phyloP scores from a whole-genome alignment of 2,888 invertebrate genomes.

The Erpobdella octoculata region DNA sequence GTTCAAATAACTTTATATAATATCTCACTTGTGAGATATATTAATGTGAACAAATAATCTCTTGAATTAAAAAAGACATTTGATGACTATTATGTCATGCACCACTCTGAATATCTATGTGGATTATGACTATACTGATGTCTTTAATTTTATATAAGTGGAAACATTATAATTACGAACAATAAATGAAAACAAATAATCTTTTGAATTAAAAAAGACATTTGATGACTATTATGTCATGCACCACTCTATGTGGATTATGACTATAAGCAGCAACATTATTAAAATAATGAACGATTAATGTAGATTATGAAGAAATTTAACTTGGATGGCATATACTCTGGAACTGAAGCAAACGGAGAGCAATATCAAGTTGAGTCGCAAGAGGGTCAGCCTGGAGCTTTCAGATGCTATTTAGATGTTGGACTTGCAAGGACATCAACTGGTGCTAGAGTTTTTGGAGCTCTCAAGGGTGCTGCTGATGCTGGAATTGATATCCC shows the following conservation, averaged over 20 bases:
- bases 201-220: neutral
- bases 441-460: constrained; percentile 95
- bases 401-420: constrained; percentile 89
- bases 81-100: constrained; percentile 21
- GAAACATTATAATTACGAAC: neutral
- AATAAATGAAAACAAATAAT: neutral
- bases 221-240: neutral
- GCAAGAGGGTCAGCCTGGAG: constrained; percentile 81
- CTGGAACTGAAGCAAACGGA: constrained; percentile 81
- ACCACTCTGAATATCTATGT: constrained; percentile 20
- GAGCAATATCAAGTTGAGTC: constrained; percentile 92
- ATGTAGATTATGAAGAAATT: constrained; percentile 77
- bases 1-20: too few species aligned
- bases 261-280: neutral
- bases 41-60: too few species aligned
- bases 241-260: constrained; percentile 20
- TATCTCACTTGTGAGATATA: too few species aligned
- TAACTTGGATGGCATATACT: constrained; percentile 78
- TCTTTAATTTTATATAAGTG: neutral
- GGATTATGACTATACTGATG: constrained; percentile 20
- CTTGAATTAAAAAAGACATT: too few species aligned
- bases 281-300: neutral
- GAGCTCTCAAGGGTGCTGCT: constrained; percentile 97
- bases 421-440: constrained; percentile 93
- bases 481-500: constrained; percentile 98